Evolutionary conservation across 2,113 vertebrate species (phyloP).

Genomic region (Brachyhypopomus occidentalis): DNA sequence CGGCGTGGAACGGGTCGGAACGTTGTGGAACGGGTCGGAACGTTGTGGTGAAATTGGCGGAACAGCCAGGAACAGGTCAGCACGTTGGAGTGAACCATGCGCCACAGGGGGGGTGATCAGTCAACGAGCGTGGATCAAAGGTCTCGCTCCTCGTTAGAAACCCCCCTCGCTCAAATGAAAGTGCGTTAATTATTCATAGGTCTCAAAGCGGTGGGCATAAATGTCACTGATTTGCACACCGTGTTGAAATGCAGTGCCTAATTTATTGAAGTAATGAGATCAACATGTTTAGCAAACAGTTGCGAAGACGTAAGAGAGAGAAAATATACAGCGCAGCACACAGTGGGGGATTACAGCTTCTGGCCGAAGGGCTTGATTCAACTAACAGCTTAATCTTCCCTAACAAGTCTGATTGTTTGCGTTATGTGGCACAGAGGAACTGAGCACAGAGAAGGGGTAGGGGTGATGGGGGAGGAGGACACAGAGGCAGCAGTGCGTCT

Average conservation of each 20-base stretch:
- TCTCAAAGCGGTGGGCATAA: conserved; percentile 27
- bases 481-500: not conserved
- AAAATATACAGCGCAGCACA: conserved; percentile 14
- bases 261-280: conserved; percentile 50
- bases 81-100: not conserved
- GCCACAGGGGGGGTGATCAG: conserved; percentile 12
- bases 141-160: conserved; percentile 42
- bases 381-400: conserved; percentile 45
- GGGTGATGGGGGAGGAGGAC: conserved; percentile 4
- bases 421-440: conserved; percentile 15
- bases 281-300: conserved; percentile 33
- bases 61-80: conserved; percentile 8
- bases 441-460: not conserved
- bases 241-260: conserved; percentile 19
- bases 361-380: conserved; percentile 41
- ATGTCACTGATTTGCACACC: conserved; percentile 43
- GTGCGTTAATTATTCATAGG: conserved; percentile 46
- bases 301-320: conserved; percentile 11
- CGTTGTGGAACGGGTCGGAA: too few relatives aligned
- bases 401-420: conserved; percentile 36
- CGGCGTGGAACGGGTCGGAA: too few relatives aligned
- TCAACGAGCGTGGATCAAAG: conserved; percentile 40
- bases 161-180: conserved; percentile 22
- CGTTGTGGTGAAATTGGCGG: too few relatives aligned
- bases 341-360: conserved; percentile 28